Evolutionary conservation across 2,888 invertebrate species (phyloP), one percentile per base, ranked within the genome.

Genomic region (Tenthredo distinguenda): DNA sequence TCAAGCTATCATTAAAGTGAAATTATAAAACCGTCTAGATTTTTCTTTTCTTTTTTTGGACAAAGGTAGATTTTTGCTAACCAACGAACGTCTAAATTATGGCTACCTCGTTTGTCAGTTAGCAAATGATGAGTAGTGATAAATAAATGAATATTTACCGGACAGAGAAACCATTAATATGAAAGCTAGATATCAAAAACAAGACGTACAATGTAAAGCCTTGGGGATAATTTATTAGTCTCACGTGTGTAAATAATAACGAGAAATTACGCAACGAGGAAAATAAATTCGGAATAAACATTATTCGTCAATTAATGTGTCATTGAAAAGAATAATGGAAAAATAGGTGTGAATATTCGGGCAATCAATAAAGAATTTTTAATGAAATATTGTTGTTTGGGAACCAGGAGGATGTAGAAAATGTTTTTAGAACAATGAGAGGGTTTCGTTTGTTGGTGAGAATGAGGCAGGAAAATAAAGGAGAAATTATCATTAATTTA

Each of bases 401-500:
- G 2, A 31, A 12, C 0, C 21, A 4, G 6, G 40, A 68, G 37
- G 9, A 10, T 10, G 47, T n/a, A 26, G 18, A n/a, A 47, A 68
- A 43, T 47, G 26, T 31, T 47, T 26, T 31, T 15, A 4, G 12
- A 62, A 62, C 62, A 37, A 81, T 62, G 40, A 18, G 21, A 81
- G 12, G 12, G 2, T 62, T 81, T 26, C 10, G 18, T 62, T 81
- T 6, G 0, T 26, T 31, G 9, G 47, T 2, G 10, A 26, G 7
- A 68, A 21, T 12, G 40, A n/a, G 31, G n/a, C 15, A 34, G 34
- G 15, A 62, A 40, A 71, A 84, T 10, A 68, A 15, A 71, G n/a
- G 18, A 65, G 50, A 65, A 68, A 85, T 68, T 79, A 77, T 43
- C 34, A 81, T 34, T 68, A 34, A 58, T 81, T 65, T 47, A 50